phyloP scores from a whole-genome alignment of 1,140 invertebrate genomes.

The Danaus plexippus region DNA sequence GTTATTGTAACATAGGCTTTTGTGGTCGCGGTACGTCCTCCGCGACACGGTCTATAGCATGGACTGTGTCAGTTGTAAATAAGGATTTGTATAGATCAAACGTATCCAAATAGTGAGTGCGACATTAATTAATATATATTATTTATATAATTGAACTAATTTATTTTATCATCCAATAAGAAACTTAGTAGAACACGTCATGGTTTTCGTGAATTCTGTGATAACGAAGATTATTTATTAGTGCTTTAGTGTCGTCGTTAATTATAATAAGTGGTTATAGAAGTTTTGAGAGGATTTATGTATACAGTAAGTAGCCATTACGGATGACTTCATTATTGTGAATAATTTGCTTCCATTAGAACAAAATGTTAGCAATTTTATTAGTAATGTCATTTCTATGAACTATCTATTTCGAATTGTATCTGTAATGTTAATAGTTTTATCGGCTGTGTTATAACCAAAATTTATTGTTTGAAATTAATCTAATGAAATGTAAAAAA shows the following conservation, averaged over 20 bases:
- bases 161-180: slow-evolving; percentile 49
- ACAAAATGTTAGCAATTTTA: background rate
- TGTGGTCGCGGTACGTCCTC: slow-evolving; percentile 50
- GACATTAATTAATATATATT: slow-evolving; percentile 25
- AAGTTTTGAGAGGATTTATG: slow-evolving; percentile 47
- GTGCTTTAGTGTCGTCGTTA: slow-evolving; percentile 46
- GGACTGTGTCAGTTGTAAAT: slow-evolving; percentile 70
- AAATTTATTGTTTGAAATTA: too few relatives aligned
- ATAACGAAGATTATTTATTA: slow-evolving; percentile 47
- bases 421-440: too few relatives aligned
- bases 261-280: slow-evolving; percentile 41
- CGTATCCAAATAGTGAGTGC: slow-evolving; percentile 60
- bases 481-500: slow-evolving; percentile 18
- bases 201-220: slow-evolving; percentile 43
- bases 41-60: slow-evolving; percentile 52
- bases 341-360: slow-evolving; percentile 5
- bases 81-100: slow-evolving; percentile 71
- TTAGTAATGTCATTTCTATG: background rate
- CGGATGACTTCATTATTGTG: background rate
- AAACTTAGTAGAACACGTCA: slow-evolving; percentile 45
- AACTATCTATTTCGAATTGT: too few relatives aligned
- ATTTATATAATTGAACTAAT: slow-evolving; percentile 20
- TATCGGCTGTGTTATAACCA: too few relatives aligned
- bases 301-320: slow-evolving; percentile 41
- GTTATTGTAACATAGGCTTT: slow-evolving; percentile 50